phyloP scores from a whole-genome alignment of 2,797 vertebrate species.

The Sarcophilus harrisii region DNA sequence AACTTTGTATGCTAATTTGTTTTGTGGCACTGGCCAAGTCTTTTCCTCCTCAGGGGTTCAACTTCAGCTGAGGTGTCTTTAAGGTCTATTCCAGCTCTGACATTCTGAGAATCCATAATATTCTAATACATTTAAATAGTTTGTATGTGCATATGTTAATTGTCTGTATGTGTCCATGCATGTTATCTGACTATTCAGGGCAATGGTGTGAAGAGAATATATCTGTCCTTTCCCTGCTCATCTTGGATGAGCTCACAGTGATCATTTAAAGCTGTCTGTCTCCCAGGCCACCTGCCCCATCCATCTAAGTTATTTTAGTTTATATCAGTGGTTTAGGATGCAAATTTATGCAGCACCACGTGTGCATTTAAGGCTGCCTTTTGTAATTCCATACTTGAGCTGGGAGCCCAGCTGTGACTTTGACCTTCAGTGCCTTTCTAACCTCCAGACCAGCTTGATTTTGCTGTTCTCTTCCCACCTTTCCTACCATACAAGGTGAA shows the following conservation, averaged over 20 bases:
- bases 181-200: neutral
- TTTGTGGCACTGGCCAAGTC: neutral
- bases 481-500: slow-evolving; percentile 69
- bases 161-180: neutral
- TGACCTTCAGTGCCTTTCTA: slow-evolving; percentile 51
- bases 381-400: neutral
- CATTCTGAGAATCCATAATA: neutral
- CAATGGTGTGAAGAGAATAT: neutral
- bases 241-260: neutral
- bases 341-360: neutral
- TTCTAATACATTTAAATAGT: neutral
- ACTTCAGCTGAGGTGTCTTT: neutral
- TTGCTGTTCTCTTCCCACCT: slow-evolving; percentile 67
- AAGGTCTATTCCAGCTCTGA: neutral
- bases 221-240: neutral
- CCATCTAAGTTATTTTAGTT: neutral
- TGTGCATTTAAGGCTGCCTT: neutral
- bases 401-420: neutral
- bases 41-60: neutral
- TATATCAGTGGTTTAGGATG: neutral
- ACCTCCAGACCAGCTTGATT: slow-evolving; percentile 57
- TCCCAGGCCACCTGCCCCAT: neutral
- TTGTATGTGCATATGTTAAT: neutral
- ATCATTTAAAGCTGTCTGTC: neutral
- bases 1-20: neutral